These are phyloP conservation scores for Nothoprocta pentlandii DNA, from an alignment of 2,113 vertebrate species.

Conservation along the genomic window DNA sequence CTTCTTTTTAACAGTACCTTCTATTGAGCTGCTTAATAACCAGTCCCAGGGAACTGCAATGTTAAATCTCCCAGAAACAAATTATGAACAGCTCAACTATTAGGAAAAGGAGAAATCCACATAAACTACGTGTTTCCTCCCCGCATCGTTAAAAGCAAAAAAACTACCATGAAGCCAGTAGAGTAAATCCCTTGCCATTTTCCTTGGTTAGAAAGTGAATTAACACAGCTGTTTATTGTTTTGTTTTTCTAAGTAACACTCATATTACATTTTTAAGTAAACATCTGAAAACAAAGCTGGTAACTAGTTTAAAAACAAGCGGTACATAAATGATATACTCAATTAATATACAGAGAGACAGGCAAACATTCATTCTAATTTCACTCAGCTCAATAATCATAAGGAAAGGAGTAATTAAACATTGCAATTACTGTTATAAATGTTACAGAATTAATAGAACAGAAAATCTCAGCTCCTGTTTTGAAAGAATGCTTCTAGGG, in stretches of 20 bases:
- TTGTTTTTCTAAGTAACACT: neutral
- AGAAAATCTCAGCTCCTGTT: neutral
- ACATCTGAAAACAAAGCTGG: neutral
- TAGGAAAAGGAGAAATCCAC: constrained; percentile 34
- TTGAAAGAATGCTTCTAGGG: neutral
- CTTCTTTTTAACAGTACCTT: constrained; percentile 39
- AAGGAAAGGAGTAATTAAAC: neutral
- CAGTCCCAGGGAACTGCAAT: constrained; percentile 1
- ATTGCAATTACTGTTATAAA: neutral
- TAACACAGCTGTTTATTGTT: neutral
- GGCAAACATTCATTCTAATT: neutral
- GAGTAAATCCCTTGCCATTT: neutral
- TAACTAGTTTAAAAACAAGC: neutral
- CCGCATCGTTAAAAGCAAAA: constrained; percentile 29
- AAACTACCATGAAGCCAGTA: neutral
- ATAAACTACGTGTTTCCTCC: constrained; percentile 13
- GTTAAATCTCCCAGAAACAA: constrained; percentile 54
- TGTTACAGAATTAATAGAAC: neutral
- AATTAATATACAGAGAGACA: neutral
- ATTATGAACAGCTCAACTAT: constrained; percentile 48
- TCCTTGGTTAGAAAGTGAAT: neutral
- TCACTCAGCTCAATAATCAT: neutral
- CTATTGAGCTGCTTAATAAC: constrained; percentile 54
- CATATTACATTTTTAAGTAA: neutral
- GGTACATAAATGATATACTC: neutral